These are phyloP conservation scores for Pollenia angustigena DNA, from an alignment of 2,888 invertebrate genomes.

Conservation along the genomic window DNA sequence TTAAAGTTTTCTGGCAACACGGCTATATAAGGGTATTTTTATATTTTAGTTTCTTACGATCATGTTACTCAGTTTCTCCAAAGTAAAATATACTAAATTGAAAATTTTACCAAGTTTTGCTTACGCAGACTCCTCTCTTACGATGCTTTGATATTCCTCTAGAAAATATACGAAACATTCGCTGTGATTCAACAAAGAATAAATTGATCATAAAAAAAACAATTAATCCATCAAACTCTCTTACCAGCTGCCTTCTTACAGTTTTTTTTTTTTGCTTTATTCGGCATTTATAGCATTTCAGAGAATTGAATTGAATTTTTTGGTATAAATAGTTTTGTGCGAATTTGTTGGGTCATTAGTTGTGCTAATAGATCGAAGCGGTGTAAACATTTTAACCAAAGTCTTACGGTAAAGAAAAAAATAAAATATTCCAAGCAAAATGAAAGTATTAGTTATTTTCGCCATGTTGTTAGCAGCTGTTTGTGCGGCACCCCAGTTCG, in stretches of 20 bases:
- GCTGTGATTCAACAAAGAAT: background rate
- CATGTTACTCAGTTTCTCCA: too few relatives aligned
- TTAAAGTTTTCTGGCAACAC: too few relatives aligned
- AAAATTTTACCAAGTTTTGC: too few relatives aligned
- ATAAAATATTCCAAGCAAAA: slow-evolving; percentile 61
- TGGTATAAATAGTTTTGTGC: slow-evolving; percentile 68
- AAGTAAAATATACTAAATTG: too few relatives aligned
- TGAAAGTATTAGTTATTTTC: slow-evolving; percentile 79
- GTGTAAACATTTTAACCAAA: slow-evolving; percentile 10
- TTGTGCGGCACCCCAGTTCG: slow-evolving; percentile 77
- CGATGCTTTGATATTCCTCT: too few relatives aligned
- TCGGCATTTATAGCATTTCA: background rate
- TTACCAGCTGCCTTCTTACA: background rate
- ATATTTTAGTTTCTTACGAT: too few relatives aligned
- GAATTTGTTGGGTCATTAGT: slow-evolving; percentile 49
- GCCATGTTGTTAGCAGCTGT: slow-evolving; percentile 77
- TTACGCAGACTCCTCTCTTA: too few relatives aligned
- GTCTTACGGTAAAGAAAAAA: background rate
- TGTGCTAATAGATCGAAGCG: slow-evolving; percentile 12
- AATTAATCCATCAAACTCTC: slow-evolving; percentile 12
- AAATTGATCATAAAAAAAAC: background rate
- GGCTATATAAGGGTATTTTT: too few relatives aligned
- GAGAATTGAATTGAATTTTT: background rate
- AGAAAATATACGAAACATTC: too few relatives aligned
- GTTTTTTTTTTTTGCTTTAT: background rate